Percentiles rank a stretch among this genome's conserved stretches.
These are phyloP conservation scores for Thereva unica DNA, from an alignment of 2,888 invertebrate species.

Conservation along the genomic window DNA sequence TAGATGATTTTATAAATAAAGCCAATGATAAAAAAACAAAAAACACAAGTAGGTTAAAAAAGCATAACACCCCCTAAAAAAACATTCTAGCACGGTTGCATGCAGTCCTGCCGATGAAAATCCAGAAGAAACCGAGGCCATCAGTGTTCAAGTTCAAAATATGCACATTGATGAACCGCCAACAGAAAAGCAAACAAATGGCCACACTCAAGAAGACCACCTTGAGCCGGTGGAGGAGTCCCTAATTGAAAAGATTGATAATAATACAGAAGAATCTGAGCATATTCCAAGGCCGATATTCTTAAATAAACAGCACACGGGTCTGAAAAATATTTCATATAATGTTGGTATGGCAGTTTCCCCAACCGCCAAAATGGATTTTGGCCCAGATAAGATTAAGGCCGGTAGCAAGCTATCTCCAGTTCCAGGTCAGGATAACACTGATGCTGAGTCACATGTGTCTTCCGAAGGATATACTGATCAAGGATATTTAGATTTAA, in stretches of 20 bases:
- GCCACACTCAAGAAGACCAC: constrained; percentile 23
- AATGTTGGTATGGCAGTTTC: constrained; percentile 57
- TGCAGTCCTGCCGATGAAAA: constrained; percentile 13
- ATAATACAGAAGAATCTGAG: constrained; percentile 46
- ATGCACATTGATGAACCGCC: no score
- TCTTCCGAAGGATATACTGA: constrained; percentile 63
- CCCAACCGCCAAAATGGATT: constrained; percentile 57
- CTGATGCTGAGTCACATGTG: constrained; percentile 53
- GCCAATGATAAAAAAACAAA: no score
- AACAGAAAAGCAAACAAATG: constrained; percentile 16
- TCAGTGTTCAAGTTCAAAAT: no score
- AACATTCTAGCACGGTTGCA: no score
- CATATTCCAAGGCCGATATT: constrained; percentile 49
- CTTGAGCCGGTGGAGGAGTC: background rate
- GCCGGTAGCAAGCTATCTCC: background rate
- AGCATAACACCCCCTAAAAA: no score
- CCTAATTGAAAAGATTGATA: constrained; percentile 41
- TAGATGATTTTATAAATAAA: no score
- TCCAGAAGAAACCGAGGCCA: background rate
- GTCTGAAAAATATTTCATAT: constrained; percentile 57
- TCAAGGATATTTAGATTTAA: constrained; percentile 73
- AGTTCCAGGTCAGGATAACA: constrained; percentile 24
- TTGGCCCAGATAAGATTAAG: constrained; percentile 54
- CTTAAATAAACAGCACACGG: constrained; percentile 56
- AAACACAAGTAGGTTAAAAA: no score